Conservation (phyloP, 2,113 vertebrate species). For the Eublepharis macularius region DNA sequence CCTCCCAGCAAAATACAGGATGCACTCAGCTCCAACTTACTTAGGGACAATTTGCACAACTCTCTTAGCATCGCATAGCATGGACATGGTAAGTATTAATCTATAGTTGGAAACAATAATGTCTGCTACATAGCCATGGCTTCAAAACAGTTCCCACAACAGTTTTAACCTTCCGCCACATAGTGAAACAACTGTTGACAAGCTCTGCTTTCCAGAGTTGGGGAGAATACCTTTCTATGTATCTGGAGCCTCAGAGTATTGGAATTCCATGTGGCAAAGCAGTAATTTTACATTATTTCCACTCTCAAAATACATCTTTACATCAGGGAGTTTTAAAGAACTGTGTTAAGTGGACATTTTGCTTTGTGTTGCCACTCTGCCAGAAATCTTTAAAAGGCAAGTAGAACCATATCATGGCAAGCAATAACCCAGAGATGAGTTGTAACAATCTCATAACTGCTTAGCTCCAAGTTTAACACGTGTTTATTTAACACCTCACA, state of each 20-base stretch:
- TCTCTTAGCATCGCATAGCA: not conserved
- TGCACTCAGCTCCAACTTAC: conserved; percentile 16
- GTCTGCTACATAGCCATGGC: not conserved
- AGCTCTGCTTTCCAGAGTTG: not conserved
- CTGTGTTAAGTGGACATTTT: not conserved
- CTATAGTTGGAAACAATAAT: not conserved
- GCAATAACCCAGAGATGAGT: not conserved
- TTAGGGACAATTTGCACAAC: not conserved
- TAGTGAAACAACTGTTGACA: not conserved
- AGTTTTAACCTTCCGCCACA: not conserved
- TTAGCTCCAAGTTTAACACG: not conserved
- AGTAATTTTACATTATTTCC: conserved; percentile 51
- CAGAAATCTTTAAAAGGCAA: not conserved
- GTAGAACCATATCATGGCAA: not conserved
- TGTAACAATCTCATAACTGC: not conserved
- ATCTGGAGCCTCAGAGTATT: not conserved
- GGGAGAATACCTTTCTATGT: not conserved
- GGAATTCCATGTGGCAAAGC: conserved; percentile 30
- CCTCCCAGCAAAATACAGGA: conserved; percentile 41
- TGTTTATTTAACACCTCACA: conserved; percentile 21
- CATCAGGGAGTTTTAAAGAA: conserved; percentile 7
- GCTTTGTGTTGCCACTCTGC: not conserved
- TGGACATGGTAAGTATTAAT: not conserved
- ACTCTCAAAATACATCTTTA: conserved; percentile 50
- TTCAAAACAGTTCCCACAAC: not conserved